phyloP scores from a whole-genome alignment of 1,140 invertebrate genomes.

The Amyelois transitella region DNA sequence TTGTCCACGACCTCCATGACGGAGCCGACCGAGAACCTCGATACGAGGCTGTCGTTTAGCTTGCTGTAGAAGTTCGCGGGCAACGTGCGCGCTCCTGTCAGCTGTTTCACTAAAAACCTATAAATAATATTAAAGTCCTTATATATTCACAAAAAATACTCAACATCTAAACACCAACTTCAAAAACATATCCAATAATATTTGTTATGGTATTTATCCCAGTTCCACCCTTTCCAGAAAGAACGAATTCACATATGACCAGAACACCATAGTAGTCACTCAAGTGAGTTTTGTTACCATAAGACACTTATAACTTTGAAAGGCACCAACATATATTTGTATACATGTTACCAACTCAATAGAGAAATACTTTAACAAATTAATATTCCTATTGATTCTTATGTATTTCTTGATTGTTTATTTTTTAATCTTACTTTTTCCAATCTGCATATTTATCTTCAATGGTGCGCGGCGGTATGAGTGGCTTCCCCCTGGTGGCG shows the following conservation, averaged over 20 bases:
- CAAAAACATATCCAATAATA: too few relatives aligned
- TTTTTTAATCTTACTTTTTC: conserved; percentile 79
- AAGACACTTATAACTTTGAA: too few relatives aligned
- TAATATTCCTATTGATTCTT: too few relatives aligned
- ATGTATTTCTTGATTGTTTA: too few relatives aligned
- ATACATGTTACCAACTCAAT: neutral
- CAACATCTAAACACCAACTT: too few relatives aligned
- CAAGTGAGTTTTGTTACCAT: too few relatives aligned
- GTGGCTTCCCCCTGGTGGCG: conserved; percentile 93
- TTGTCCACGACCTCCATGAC: conserved; percentile 97
- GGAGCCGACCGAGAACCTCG: conserved; percentile 86
- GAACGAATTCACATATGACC: too few relatives aligned
- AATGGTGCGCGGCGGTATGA: conserved; percentile 93
- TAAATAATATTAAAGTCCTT: conserved; percentile 10
- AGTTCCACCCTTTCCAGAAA: too few relatives aligned
- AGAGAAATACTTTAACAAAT: conserved; percentile 1
- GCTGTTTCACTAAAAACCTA: conserved; percentile 87
- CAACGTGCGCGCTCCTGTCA: conserved; percentile 94
- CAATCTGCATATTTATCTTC: conserved; percentile 95
- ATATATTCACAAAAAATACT: too few relatives aligned
- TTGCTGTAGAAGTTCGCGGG: conserved; percentile 94
- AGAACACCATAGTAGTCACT: too few relatives aligned
- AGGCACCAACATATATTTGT: too few relatives aligned
- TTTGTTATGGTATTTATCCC: too few relatives aligned
- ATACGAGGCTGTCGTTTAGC: conserved; percentile 87